These are phyloP conservation scores for Siphlonurus alternatus DNA, from an alignment of 2,888 invertebrate species.

Conservation along the genomic window DNA sequence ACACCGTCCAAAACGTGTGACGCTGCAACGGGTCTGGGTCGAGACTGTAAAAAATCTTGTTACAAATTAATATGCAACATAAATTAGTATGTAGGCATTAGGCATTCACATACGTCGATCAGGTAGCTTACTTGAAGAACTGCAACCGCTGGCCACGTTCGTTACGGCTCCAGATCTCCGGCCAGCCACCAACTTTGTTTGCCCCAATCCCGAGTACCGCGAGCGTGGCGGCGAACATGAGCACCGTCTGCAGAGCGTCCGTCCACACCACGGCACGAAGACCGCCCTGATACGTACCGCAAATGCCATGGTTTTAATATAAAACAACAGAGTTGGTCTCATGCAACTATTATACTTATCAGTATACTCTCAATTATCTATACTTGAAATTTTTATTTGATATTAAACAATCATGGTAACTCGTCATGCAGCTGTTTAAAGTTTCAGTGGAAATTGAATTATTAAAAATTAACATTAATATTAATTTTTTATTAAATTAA, in stretches of 20 bases:
- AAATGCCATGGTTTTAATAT: no score
- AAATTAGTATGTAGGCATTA: background rate
- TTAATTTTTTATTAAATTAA: no score
- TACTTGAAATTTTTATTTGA: background rate
- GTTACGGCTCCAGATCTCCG: conserved; percentile 23
- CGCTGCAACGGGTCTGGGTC: background rate
- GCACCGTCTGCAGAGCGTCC: conserved; percentile 31
- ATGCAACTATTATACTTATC: no score
- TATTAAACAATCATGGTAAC: no score
- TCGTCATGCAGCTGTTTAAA: no score
- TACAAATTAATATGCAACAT: background rate
- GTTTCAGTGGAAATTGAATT: no score
- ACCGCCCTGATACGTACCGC: conserved; percentile 28
- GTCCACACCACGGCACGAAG: conserved; percentile 36
- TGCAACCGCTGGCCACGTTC: conserved; percentile 24
- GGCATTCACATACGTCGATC: no score
- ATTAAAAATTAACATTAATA: no score
- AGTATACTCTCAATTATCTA: background rate
- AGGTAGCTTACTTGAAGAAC: conserved; percentile 22
- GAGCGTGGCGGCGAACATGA: conserved; percentile 25
- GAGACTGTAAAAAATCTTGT: background rate
- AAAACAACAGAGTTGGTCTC: no score
- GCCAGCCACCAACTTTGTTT: conserved; percentile 25
- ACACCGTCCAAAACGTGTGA: conserved; percentile 4
- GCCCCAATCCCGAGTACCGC: conserved; percentile 24